Base-by-base conservation (phyloP, 1,140 invertebrate species). In the Trigoniulus corallinus region DNA sequence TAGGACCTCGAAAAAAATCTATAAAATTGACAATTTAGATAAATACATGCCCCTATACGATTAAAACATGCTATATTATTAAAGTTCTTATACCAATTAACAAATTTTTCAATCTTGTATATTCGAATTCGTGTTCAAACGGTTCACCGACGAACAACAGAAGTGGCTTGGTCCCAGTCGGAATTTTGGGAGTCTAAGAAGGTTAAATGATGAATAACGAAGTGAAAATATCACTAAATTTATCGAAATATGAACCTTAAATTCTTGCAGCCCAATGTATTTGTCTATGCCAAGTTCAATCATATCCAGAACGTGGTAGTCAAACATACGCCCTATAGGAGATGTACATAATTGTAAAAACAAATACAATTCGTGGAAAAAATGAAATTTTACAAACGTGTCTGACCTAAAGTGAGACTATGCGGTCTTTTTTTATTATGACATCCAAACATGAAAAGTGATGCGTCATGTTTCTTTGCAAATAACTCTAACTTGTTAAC, bases 341-440 rank as follows among this genome's bases (percentile, higher is more conserved):
- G 49, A 57, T 37, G 34, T 44, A 56, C n/a, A 50, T 18, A 10
- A 18, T 50, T 50, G 26, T 47, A 46, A 37, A 49, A 22, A 40
- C 24, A 45, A 46, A 53, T 48, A 56, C 23, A 50, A 50, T 18
- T 50, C 10, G 27, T 43, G 7, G 18, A 54, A 21, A 23, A 15
- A 47, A 34, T n/a, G 25, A 13, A 53, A 53, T 43, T 20, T 23
- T 21, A 21, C n/a, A 29, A n/a, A 52, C 12, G 20, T 24, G 29
- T 23, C 59, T 62, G 62, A 74, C 88, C 91, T 52, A 97, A 66
- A 27, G 95, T 69, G 42, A 98, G 64, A 71, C 95, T 96, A 61
- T 97, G 77, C 1, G 94, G 93, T 21, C 91, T 72, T 65, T 98
- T 98, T 67, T 98, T 98, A 47, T 77, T 85, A 55, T 89, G 81